Conservation (phyloP, 2,113 vertebrate species). For the Tychaedon coryphoeus region DNA sequence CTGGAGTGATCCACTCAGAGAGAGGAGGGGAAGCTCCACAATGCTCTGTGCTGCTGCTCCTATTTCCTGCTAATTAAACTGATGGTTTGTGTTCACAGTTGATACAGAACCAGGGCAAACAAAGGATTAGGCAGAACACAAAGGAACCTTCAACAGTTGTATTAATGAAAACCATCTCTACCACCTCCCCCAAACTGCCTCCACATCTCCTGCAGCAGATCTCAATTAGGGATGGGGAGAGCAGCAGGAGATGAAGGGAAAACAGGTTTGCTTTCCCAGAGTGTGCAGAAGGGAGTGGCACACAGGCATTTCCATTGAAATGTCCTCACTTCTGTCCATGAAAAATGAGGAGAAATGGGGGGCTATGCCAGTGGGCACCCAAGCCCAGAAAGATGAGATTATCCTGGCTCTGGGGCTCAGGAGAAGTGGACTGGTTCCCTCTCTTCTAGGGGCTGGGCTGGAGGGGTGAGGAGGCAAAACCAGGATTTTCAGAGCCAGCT, state of each 20-base stretch:
- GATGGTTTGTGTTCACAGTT: not conserved
- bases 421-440: not conserved
- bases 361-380: not conserved
- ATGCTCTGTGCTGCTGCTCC: not conserved
- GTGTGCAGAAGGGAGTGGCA: not conserved
- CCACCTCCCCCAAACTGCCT: not conserved
- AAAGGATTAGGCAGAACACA: not conserved
- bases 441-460: not conserved
- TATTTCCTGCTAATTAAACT: not conserved
- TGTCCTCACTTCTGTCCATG: rapidly evolving
- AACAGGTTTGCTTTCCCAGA: not conserved
- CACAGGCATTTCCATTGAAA: rapidly evolving
- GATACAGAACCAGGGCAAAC: not conserved
- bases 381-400: not conserved
- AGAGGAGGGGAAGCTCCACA: not conserved
- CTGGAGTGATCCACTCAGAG: not conserved
- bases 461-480: not conserved
- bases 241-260: not conserved
- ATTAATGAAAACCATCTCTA: not conserved
- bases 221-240: not conserved
- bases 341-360: not conserved
- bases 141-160: not conserved
- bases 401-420: not conserved
- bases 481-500: not conserved
- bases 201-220: not conserved